A percentile compares a stretch with the other conserved stretches of the same genome.
Evolutionary conservation across 2,888 invertebrate genomes (phyloP).

Genomic region (Nomada flava): DNA sequence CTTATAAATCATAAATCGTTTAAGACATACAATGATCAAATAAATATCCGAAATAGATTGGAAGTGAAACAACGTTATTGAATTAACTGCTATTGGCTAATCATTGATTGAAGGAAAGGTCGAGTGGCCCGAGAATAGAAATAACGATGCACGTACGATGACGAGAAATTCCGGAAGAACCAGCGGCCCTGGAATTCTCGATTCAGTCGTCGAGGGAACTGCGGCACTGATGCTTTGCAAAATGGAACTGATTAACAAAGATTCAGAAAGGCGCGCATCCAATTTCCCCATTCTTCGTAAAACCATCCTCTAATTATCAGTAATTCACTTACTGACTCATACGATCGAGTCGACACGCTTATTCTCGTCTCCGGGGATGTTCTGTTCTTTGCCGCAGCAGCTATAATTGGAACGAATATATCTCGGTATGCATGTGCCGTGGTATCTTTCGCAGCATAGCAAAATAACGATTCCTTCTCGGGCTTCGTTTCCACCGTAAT

Average conservation of each 20-base stretch:
- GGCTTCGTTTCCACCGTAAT: not conserved
- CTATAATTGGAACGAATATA: constrained; percentile 40
- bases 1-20: not conserved
- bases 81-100: not conserved
- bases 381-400: constrained; percentile 27
- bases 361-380: constrained; percentile 46
- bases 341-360: constrained; percentile 62
- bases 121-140: not conserved
- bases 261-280: constrained; percentile 75
- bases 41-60: no score
- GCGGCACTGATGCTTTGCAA: constrained; percentile 74
- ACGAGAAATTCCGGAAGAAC: constrained; percentile 44
- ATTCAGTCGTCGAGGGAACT: constrained; percentile 72
- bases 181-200: constrained; percentile 70
- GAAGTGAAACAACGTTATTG: not conserved
- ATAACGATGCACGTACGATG: not conserved
- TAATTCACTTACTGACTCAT: constrained; percentile 61
- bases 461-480: constrained; percentile 8
- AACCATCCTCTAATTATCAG: constrained; percentile 61
- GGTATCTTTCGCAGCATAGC: constrained; percentile 14
- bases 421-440: not conserved
- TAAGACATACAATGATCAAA: not conserved
- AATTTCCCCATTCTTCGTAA: constrained; percentile 67
- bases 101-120: not conserved
- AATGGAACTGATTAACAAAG: constrained; percentile 81